phyloP scores from a whole-genome alignment of 2,888 invertebrate species.

The Zonitis immaculata region DNA sequence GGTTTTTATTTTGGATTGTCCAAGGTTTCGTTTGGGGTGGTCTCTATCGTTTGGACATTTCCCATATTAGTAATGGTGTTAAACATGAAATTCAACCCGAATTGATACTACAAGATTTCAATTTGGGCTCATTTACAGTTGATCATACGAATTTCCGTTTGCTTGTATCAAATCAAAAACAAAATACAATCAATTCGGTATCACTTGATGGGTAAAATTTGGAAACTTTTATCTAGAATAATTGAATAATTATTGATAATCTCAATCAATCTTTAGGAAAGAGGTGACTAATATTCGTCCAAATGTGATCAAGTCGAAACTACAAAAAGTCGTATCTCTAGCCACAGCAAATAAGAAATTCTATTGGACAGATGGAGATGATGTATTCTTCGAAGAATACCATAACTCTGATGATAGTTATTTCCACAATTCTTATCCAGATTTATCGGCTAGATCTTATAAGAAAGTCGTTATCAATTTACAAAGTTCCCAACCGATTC shows the following conservation, averaged over 20 bases:
- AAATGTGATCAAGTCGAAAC: slow-evolving; percentile 71
- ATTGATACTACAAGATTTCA: slow-evolving; percentile 59
- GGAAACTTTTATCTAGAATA: too few species aligned
- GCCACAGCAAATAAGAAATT: slow-evolving; percentile 72
- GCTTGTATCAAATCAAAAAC: slow-evolving; percentile 66
- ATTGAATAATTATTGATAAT: too few species aligned
- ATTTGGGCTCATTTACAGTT: slow-evolving; percentile 77
- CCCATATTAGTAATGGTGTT: slow-evolving; percentile 70
- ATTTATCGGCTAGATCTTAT: slow-evolving; percentile 43
- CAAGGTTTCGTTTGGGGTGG: slow-evolving; percentile 58
- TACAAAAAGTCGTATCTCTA: slow-evolving; percentile 69
- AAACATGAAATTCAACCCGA: slow-evolving; percentile 64
- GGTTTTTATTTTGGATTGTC: slow-evolving; percentile 76
- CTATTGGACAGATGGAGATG: slow-evolving; percentile 80
- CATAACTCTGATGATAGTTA: slow-evolving; percentile 64
- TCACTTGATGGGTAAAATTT: slow-evolving; percentile 73
- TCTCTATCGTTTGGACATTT: slow-evolving; percentile 70
- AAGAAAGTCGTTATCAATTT: slow-evolving; percentile 53
- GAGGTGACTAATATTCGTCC: slow-evolving; percentile 67
- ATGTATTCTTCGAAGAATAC: slow-evolving; percentile 75
- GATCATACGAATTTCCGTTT: slow-evolving; percentile 78
- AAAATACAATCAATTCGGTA: slow-evolving; percentile 75
- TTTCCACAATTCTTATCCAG: slow-evolving; percentile 71
- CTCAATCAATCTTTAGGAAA: too few species aligned
- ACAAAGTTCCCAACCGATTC: slow-evolving; percentile 71